These are phyloP conservation scores for Anguilla pacifica DNA, from an alignment of 2,797 vertebrate species.

Conservation along the genomic window DNA sequence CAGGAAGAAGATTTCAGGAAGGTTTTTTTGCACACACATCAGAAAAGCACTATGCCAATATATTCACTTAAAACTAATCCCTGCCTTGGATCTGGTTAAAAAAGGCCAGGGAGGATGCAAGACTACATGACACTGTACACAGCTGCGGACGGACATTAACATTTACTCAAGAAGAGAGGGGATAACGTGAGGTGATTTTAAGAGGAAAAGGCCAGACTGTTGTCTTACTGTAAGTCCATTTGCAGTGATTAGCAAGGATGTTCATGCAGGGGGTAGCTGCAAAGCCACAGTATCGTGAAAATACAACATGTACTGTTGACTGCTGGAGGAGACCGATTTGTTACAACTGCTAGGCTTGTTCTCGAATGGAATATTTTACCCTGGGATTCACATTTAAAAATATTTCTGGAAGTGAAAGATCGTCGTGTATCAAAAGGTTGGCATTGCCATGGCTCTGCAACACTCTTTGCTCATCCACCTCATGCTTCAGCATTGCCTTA, in stretches of 20 bases:
- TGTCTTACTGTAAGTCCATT: constrained; percentile 20
- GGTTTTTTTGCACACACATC: constrained; percentile 97
- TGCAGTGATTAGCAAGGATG: constrained; percentile 55
- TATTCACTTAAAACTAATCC: constrained; percentile 93
- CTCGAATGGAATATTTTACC: constrained; percentile 5
- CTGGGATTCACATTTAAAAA: constrained; percentile 18
- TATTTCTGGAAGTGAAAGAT: constrained; percentile 9
- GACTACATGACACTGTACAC: constrained; percentile 95
- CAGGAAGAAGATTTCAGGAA: constrained; percentile 85
- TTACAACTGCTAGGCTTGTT: not conserved
- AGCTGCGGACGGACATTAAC: constrained; percentile 93
- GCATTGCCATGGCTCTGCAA: constrained; percentile 8
- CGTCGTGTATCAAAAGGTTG: not conserved
- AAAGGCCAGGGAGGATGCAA: constrained; percentile 85
- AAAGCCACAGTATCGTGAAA: constrained; percentile 24
- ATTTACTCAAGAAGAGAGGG: constrained; percentile 84
- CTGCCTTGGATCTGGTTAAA: constrained; percentile 86
- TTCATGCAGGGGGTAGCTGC: constrained; percentile 55
- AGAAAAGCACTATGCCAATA: constrained; percentile 97
- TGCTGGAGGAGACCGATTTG: constrained; percentile 21
- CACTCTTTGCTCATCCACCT: not conserved
- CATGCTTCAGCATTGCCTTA: not conserved
- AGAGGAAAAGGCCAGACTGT: constrained; percentile 40
- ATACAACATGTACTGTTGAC: not conserved
- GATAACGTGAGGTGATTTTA: constrained; percentile 75